phyloP scores from a whole-genome alignment of 2,113 vertebrate species.

The Hyperopisus bebe region DNA sequence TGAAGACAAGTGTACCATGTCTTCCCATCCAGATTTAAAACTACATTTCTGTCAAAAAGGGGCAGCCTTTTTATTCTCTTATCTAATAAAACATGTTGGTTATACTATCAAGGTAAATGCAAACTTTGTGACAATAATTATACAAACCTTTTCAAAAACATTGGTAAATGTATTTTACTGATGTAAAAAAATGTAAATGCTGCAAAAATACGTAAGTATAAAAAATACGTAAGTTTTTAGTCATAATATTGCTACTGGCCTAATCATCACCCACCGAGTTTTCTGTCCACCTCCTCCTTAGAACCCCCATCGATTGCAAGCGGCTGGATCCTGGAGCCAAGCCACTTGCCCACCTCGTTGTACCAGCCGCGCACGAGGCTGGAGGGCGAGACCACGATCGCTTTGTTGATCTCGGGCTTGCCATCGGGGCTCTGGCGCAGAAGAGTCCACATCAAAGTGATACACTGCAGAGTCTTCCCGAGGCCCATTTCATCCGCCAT shows the following conservation, averaged over 20 bases:
- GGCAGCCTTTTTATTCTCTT: background rate
- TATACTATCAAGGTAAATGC: background rate
- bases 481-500: slow-evolving; percentile 99
- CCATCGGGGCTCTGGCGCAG: slow-evolving; percentile 84
- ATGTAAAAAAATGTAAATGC: background rate
- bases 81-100: background rate
- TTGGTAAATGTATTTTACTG: background rate
- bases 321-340: slow-evolving; percentile 79
- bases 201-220: too few species aligned
- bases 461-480: slow-evolving; percentile 94
- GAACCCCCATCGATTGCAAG: slow-evolving; percentile 91
- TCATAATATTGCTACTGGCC: background rate
- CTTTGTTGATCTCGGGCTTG: slow-evolving; percentile 89
- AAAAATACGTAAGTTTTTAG: too few species aligned
- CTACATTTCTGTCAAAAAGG: background rate
- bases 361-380: slow-evolving; percentile 96
- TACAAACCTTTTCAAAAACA: background rate
- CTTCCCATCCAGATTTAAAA: background rate
- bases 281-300: slow-evolving; percentile 81
- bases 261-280: slow-evolving; percentile 58
- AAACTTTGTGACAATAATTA: background rate
- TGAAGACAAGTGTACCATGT: background rate
- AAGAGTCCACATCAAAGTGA: slow-evolving; percentile 87
- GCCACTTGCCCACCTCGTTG: slow-evolving; percentile 93
- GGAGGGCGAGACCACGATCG: slow-evolving; percentile 88